Percentiles rank a stretch among this genome's conserved stretches.
phyloP scores from a whole-genome alignment of 2,113 vertebrate genomes.

The Stigmatopora argus region DNA sequence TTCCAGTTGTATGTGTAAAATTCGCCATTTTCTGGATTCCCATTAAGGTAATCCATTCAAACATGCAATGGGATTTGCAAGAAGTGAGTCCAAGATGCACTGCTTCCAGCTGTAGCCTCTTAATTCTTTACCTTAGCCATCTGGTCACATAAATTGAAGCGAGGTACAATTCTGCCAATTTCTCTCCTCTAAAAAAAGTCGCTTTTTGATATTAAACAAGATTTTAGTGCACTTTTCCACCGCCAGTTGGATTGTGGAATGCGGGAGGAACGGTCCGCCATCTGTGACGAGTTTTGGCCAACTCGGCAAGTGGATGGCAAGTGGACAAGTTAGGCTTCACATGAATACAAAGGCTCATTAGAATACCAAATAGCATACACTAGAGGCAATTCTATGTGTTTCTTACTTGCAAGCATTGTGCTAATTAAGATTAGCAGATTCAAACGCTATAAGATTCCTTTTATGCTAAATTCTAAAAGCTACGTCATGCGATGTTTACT shows the following conservation, averaged over 20 bases:
- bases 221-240: neutral
- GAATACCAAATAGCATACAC: neutral
- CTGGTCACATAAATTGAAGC: neutral
- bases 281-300: constrained; percentile 3
- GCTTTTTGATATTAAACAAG: neutral
- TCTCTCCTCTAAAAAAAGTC: neutral
- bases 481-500: neutral
- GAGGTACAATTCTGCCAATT: neutral
- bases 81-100: neutral
- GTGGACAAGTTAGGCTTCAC: neutral
- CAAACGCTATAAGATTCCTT: neutral
- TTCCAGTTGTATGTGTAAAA: neutral
- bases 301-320: neutral
- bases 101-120: neutral
- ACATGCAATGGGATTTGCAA: neutral
- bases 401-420: neutral
- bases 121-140: constrained; percentile 1
- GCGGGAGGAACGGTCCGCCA: neutral
- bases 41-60: neutral
- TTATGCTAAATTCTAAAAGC: neutral
- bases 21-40: neutral
- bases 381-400: neutral
- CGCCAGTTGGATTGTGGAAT: neutral
- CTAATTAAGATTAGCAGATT: neutral
- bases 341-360: neutral